phyloP scores from a whole-genome alignment of 1,140 invertebrate species.

The Leptoteleia sp. region DNA sequence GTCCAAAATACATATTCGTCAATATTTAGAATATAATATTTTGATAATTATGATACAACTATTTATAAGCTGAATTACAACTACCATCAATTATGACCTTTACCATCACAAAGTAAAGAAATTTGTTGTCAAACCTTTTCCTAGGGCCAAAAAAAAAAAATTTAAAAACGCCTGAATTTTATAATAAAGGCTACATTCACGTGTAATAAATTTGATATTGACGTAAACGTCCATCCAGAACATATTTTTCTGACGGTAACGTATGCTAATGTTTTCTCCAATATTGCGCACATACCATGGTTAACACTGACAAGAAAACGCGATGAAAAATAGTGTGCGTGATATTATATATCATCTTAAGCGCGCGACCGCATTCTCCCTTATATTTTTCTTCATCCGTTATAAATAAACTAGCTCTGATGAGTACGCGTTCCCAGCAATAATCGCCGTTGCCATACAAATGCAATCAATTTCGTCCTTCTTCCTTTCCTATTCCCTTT shows the following conservation, averaged over 20 bases:
- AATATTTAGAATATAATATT: too few species aligned
- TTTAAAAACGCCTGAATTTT: too few species aligned
- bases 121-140: too few species aligned
- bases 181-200: conserved; percentile 17
- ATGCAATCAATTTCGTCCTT: conserved; percentile 15
- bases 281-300: conserved; percentile 26
- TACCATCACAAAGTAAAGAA: too few species aligned
- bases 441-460: conserved; percentile 28
- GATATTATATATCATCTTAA: conserved; percentile 54
- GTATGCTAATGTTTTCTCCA: conserved; percentile 30
- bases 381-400: conserved; percentile 49
- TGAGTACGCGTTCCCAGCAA: conserved; percentile 28
- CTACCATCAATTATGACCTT: too few species aligned
- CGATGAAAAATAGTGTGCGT: conserved; percentile 43
- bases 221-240: conserved; percentile 20
- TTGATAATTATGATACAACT: too few species aligned
- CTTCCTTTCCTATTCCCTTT: too few species aligned
- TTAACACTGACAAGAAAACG: conserved; percentile 19
- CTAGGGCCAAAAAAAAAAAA: too few species aligned
- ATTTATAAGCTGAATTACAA: too few species aligned
- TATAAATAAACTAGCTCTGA: conserved; percentile 56
- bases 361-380: conserved; percentile 40
- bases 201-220: conserved; percentile 33
- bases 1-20: too few species aligned
- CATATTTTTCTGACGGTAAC: conserved; percentile 25